Conservation (phyloP, 2,888 invertebrate genomes). For the Stenotaenia linearis region DNA sequence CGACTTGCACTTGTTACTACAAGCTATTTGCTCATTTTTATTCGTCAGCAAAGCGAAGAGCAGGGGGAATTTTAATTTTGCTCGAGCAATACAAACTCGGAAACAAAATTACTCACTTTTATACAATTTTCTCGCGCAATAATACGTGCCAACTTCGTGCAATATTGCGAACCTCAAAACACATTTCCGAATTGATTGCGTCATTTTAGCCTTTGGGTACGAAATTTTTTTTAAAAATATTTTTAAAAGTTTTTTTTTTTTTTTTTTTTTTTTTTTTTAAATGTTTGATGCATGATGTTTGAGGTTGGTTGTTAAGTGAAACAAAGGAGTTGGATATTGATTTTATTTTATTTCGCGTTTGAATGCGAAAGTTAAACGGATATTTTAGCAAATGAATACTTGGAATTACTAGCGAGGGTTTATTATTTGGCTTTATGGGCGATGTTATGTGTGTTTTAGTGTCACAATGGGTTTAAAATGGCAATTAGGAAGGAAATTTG, state of each 20-base stretch:
- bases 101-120: not conserved
- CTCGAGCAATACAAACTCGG: not conserved
- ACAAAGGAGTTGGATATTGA: not conserved
- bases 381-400: not conserved
- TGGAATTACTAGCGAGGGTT: not conserved
- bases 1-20: not conserved
- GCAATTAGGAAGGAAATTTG: no score
- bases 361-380: not conserved
- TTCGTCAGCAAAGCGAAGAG: constrained; percentile 9
- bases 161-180: not conserved
- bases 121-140: not conserved
- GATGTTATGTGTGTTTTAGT: no score
- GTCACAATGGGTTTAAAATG: no score
- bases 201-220: not conserved
- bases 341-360: not conserved
- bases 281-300: not conserved
- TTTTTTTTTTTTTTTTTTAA: no score
- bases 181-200: not conserved
- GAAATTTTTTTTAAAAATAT: no score
- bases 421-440: not conserved
- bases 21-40: constrained; percentile 9
- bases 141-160: not conserved
- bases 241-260: not conserved
- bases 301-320: not conserved
- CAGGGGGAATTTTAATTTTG: constrained; percentile 4